phyloP scores from a whole-genome alignment of 2,888 invertebrate genomes.

The Calephelis perditalis region DNA sequence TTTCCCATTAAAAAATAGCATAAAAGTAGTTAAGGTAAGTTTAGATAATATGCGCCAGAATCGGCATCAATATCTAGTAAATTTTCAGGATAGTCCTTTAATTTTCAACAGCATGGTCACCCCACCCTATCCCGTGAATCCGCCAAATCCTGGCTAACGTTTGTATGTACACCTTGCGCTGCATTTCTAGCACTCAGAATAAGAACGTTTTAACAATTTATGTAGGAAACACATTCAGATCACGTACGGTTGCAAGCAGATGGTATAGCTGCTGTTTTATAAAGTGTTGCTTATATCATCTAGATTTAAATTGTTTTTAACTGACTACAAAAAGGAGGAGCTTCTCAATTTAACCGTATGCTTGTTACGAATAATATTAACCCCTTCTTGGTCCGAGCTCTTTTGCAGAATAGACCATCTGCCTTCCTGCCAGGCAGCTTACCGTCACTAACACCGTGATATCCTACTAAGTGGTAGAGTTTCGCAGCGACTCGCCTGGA shows the following conservation, averaged over 20 bases:
- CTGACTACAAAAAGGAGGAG: too few relatives aligned
- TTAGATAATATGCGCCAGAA: too few relatives aligned
- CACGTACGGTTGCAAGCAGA: not conserved
- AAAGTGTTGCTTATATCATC: not conserved
- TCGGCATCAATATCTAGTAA: not conserved
- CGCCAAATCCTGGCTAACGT: constrained; percentile 14
- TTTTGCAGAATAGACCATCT: too few relatives aligned
- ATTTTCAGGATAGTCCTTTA: not conserved
- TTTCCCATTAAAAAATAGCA: too few relatives aligned
- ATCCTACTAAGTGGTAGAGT: too few relatives aligned
- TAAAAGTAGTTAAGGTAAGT: too few relatives aligned
- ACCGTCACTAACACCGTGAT: too few relatives aligned
- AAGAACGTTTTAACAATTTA: not conserved
- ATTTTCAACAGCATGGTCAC: not conserved
- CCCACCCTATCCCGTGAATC: constrained; percentile 9
- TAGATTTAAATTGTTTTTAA: not conserved
- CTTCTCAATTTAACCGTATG: too few relatives aligned
- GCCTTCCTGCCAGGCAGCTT: too few relatives aligned
- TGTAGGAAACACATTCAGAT: not conserved
- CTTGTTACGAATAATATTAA: too few relatives aligned
- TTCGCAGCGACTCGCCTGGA: too few relatives aligned
- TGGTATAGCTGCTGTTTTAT: not conserved
- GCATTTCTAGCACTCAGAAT: constrained; percentile 12
- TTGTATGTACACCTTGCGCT: constrained; percentile 13
- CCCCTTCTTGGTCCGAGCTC: too few relatives aligned